Percentiles rank a stretch among this genome's conserved stretches.
Evolutionary conservation across 2,113 vertebrate genomes (phyloP).

Genomic region (Paedocypris sp.): DNA sequence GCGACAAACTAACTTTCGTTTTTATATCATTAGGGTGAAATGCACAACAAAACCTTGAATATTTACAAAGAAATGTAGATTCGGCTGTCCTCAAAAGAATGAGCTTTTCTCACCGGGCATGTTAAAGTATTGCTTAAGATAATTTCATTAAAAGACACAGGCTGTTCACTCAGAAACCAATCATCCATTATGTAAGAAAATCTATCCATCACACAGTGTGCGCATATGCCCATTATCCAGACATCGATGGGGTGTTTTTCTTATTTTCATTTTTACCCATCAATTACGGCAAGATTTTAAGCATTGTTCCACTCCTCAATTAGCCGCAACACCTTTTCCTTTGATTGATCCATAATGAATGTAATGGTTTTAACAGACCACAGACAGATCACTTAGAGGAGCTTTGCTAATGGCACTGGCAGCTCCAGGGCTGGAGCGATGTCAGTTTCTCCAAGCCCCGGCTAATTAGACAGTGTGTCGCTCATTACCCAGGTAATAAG

Average conservation of each 20-base stretch:
- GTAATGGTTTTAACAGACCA: constrained; percentile 92
- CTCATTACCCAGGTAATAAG: constrained; percentile 80
- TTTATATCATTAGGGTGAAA: not conserved
- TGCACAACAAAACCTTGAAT: not conserved
- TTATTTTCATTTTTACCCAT: constrained; percentile 44
- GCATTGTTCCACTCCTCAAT: constrained; percentile 75
- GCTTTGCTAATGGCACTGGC: constrained; percentile 75
- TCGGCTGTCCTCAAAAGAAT: constrained; percentile 19
- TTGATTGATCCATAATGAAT: constrained; percentile 86
- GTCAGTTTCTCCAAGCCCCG: constrained; percentile 86
- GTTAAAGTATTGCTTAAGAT: constrained; percentile 23
- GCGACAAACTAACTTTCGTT: not conserved
- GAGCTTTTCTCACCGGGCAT: not conserved
- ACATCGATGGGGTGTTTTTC: constrained; percentile 39
- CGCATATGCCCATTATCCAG: constrained; percentile 36
- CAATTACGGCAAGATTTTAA: constrained; percentile 69
- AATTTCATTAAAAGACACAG: constrained; percentile 38
- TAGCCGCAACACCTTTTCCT: constrained; percentile 85
- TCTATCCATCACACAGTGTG: constrained; percentile 32
- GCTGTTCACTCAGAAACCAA: constrained; percentile 31
- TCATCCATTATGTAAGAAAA: constrained; percentile 37
- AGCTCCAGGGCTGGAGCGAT: constrained; percentile 48
- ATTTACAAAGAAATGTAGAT: constrained; percentile 9
- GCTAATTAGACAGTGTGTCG: constrained; percentile 91
- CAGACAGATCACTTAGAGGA: constrained; percentile 95